Evolutionary conservation across 2,797 vertebrate genomes (phyloP).

Genomic region (Melopsittacus undulatus): DNA sequence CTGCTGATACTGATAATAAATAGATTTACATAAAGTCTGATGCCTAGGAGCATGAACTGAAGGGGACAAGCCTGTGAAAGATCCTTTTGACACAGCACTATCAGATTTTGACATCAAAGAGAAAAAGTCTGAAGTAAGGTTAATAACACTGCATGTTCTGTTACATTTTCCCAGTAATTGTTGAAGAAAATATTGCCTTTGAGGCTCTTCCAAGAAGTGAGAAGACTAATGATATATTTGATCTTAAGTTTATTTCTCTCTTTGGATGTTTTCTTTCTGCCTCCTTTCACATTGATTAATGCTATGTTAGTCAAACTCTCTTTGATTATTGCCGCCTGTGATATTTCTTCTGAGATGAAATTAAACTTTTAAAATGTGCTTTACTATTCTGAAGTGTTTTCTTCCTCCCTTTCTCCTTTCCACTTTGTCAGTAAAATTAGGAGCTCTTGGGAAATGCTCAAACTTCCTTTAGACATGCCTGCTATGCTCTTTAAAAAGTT

Average conservation of each 20-base stretch:
- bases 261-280: background rate
- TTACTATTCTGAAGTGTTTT: background rate
- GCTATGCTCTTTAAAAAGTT: background rate
- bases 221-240: background rate
- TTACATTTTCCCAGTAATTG: background rate
- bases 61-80: background rate
- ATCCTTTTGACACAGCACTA: background rate
- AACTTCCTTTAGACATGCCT: background rate
- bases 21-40: background rate
- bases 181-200: background rate
- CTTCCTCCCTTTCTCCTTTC: background rate
- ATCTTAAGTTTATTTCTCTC: constrained; percentile 5
- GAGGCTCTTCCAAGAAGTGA: background rate
- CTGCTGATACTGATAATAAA: background rate
- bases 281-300: background rate
- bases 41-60: background rate
- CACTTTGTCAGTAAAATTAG: background rate
- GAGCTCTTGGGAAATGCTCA: background rate
- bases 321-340: background rate
- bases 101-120: constrained; percentile 2
- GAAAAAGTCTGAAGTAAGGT: background rate
- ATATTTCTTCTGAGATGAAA: background rate
- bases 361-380: background rate
- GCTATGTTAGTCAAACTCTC: background rate
- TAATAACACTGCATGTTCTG: background rate